Evolutionary conservation across 2,113 vertebrate species (phyloP), one percentile per base, ranked within the genome.

Genomic region (Pseudorectes ferrugineus): DNA sequence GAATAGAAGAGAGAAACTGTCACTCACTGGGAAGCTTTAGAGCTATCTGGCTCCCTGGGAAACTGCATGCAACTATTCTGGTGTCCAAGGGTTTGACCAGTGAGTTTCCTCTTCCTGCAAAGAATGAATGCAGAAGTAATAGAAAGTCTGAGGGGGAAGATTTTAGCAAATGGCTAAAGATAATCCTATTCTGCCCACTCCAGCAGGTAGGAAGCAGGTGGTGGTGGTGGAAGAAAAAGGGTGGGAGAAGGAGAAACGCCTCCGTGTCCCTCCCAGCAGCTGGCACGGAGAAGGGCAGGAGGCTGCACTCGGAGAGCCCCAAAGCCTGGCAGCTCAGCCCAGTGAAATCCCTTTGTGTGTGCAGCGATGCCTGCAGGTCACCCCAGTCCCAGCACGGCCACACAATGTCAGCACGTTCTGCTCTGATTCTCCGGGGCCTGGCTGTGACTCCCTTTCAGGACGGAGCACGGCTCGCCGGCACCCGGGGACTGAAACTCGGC

Each of bases 1-100:
- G 96, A 97, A 96, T 96, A 97, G 92, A 96, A 96, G 95, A 97
- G 94, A 97, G 92, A 97, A 97, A 97, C 95, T 96, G 95, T 95
- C 95, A 96, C 93, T 96, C 96, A 97, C 95, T 95, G 94, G 96
- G 95, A 96, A 95, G 94, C 95, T 97, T 97, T 96, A 96, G 94
- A 96, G 94, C 93, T 96, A 95, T 93, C 93, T 96, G 93, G 96
- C 95, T 97, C 95, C 95, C 93, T 96, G 94, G 96, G 93, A 96
- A 97, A 96, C 94, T 97, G 96, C 96, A 96, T 96, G 96, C 94
- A 97, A 96, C 94, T 96, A 96, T 96, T 95, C 95, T 96, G 93
- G 92, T 96, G 95, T 96, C 96, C 96, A 97, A 97, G 89, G 95
- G 94, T 96, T 97, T 97, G 96, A 96, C 93, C 92, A 94, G 95